Evolutionary conservation across 2,888 invertebrate species (phyloP).

Genomic region (Drosophila nr. fundita): DNA sequence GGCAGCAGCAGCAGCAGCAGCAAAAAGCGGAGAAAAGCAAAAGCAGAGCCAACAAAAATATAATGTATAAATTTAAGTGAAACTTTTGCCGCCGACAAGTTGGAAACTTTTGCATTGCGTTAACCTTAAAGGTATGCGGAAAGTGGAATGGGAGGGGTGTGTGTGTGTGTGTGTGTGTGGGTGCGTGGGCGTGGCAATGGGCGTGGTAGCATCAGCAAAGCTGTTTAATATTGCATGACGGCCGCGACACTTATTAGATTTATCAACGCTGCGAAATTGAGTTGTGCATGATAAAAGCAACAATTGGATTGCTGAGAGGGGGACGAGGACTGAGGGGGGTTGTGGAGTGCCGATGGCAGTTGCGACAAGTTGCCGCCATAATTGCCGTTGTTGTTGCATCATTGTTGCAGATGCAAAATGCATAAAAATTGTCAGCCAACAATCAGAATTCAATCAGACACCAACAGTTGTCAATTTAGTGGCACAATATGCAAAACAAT

Average conservation of each 20-base stretch:
- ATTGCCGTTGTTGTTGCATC: constrained; percentile 45
- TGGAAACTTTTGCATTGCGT: constrained; percentile 60
- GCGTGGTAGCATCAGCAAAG: constrained; percentile 13
- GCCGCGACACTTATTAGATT: constrained; percentile 76
- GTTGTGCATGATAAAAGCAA: constrained; percentile 58
- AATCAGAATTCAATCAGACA: constrained; percentile 76
- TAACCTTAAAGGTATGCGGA: constrained; percentile 63
- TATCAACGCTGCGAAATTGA: constrained; percentile 66
- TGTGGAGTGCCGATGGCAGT: not conserved
- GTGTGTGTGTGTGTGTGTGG: not conserved
- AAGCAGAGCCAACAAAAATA: constrained; percentile 25
- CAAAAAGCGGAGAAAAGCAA: constrained; percentile 8
- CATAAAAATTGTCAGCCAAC: constrained; percentile 56
- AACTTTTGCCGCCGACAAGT: constrained; percentile 67
- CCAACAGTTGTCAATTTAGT: constrained; percentile 75
- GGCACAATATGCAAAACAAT: constrained; percentile 44
- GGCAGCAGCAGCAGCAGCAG: not conserved
- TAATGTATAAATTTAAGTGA: constrained; percentile 64
- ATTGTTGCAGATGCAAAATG: constrained; percentile 50
- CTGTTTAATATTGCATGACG: constrained; percentile 64
- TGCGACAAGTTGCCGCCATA: constrained; percentile 49
- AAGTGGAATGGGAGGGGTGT: not conserved
- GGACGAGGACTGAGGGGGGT: not conserved
- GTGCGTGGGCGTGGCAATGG: not conserved
- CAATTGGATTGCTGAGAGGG: not conserved